Evolutionary conservation across 2,113 vertebrate genomes (phyloP), one percentile per base, ranked within the genome.

Genomic region (Lanius collurio): DNA sequence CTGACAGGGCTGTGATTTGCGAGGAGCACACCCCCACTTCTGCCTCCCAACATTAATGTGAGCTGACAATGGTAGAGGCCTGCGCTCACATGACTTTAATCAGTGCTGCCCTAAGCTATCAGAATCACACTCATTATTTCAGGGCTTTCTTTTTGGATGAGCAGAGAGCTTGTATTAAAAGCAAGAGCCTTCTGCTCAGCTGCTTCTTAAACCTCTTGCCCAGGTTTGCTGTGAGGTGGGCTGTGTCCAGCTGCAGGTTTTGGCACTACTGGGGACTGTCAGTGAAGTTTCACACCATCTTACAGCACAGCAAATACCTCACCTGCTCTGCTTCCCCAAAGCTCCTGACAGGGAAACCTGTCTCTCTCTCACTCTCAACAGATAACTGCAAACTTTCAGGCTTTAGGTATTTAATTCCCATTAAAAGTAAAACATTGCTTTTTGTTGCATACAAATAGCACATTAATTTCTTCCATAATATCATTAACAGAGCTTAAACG

Each of bases 61-160:
- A 96, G 96, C 98, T 97, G 98, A 98, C 98, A 98, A 86, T 75
- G 89, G 94, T 95, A 96, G 79, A 94, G 97, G 97, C 97, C 94
- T 74, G 73, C n/a, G 95, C 97, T 97, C 97, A 97, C 88, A 82
- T 97, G 97, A 97, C 96, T 94, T 92, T 96, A 91, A 94, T 96
- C 87, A 94, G 94, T 12, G 62, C 30, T 56, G 97, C 92, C 82
- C 93, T 76, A 21, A 95, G 97, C 94, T 95, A 97, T 60, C 65
- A 71, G 87, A 95, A 97, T 75, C 96, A 95, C 97, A 97, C 97
- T 97, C 95, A 94, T 97, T 97, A 97, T 87, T 97, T 95, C 96
- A 93, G 96, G 87, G 77, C 91, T 97, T 95, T 91, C 83, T 96
- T 95, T 95, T 75, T 41, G 93, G 90, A 95, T 71, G 73, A 95